These are phyloP conservation scores for Ephydatia muelleri DNA, from an alignment of 37 sponge, comb jelly and placozoan genomes.

Conservation along the genomic window DNA sequence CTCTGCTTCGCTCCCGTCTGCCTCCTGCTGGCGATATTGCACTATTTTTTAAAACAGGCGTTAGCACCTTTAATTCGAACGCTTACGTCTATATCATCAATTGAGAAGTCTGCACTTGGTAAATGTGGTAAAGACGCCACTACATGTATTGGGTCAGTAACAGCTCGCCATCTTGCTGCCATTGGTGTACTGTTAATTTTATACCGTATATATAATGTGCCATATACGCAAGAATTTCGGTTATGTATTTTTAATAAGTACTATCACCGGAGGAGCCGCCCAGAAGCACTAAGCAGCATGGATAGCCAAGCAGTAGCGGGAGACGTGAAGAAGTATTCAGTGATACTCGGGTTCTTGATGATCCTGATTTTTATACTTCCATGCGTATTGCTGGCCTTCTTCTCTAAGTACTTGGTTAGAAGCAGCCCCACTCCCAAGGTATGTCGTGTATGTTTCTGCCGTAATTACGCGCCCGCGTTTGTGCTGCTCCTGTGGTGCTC, in stretches of 20 bases:
- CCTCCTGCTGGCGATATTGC: too few species aligned
- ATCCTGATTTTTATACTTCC: conserved; percentile 23
- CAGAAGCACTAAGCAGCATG: neutral
- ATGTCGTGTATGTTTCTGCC: neutral
- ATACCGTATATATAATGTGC: neutral
- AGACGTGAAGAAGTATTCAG: conserved; percentile 23
- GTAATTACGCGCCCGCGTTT: too few species aligned
- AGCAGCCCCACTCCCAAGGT: neutral
- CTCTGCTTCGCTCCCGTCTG: neutral
- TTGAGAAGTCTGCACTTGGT: neutral
- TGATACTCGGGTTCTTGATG: conserved; percentile 26
- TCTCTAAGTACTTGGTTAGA: conserved; percentile 22
- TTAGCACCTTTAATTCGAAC: neutral
- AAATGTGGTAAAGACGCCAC: neutral
- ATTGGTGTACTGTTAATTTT: neutral
- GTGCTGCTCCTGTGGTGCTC: neutral
- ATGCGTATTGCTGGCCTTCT: conserved; percentile 38
- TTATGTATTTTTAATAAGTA: neutral
- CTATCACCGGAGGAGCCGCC: neutral
- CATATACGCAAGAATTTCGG: neutral
- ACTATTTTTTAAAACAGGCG: neutral
- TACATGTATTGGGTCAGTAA: neutral
- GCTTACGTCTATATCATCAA: neutral
- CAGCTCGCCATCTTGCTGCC: neutral
- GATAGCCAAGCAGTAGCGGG: neutral